Conservation (phyloP, 2,888 invertebrate genomes). For the Harmothoe impar region DNA sequence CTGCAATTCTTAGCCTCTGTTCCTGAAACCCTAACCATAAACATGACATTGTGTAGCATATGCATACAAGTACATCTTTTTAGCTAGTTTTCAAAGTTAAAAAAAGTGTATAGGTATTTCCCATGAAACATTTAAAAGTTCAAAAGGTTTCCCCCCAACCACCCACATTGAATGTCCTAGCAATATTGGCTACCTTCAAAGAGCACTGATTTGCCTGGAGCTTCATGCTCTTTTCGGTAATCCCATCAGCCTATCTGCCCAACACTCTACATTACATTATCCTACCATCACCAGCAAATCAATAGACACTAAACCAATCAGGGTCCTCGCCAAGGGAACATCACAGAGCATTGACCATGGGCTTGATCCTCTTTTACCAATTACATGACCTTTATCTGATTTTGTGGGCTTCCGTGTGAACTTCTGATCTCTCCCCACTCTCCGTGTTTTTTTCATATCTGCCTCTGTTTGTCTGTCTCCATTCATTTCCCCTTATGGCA, state of each 20-base stretch:
- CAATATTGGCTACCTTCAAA: no score
- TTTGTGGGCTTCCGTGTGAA: no score
- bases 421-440: neutral
- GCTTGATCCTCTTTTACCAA: neutral
- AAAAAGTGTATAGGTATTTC: no score
- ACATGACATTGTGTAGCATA: no score
- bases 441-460: no score
- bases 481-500: neutral
- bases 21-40: no score
- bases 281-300: neutral
- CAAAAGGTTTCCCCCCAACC: no score
- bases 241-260: neutral
- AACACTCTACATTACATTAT: slow-evolving; percentile 27
- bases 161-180: no score
- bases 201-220: neutral
- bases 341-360: slow-evolving; percentile 1
- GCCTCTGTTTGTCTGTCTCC: neutral
- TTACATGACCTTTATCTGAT: neutral
- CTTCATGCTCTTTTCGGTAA: neutral
- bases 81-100: no score
- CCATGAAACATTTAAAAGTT: no score
- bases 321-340: neutral
- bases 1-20: no score
- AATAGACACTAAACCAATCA: neutral
- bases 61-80: no score